Evolutionary conservation across 2,797 vertebrate species (phyloP).

Genomic region (Psittacula echo): DNA sequence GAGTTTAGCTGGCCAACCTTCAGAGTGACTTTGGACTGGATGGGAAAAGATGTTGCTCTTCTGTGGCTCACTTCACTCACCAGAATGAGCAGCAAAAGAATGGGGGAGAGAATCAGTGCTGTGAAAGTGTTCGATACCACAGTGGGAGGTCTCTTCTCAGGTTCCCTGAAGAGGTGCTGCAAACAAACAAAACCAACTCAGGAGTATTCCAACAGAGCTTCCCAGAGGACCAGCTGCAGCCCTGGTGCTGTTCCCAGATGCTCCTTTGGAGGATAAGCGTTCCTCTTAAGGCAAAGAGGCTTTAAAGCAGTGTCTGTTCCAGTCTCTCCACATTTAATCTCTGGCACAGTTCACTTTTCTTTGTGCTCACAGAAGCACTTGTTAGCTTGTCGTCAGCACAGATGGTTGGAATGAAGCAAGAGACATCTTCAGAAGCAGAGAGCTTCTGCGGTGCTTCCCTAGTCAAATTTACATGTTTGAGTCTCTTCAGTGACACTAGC

Average conservation of each 20-base stretch:
- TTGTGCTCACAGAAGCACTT: background rate
- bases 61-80: slow-evolving; percentile 77
- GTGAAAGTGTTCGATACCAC: slow-evolving; percentile 97
- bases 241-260: background rate
- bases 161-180: slow-evolving; percentile 96
- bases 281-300: background rate
- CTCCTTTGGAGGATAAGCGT: background rate
- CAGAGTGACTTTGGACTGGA: background rate
- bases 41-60: background rate
- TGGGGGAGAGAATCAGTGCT: slow-evolving; percentile 89
- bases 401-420: background rate
- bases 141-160: slow-evolving; percentile 95
- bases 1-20: background rate
- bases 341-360: background rate
- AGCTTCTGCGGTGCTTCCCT: background rate
- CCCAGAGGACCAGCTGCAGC: background rate
- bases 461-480: background rate
- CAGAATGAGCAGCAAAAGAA: slow-evolving; percentile 94
- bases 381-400: background rate
- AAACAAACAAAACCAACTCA: slow-evolving; percentile 22
- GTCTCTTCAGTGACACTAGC: background rate
- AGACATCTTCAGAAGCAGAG: background rate
- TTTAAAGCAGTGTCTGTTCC: background rate
- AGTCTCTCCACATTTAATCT: background rate
- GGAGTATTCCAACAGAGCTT: background rate